Base-by-base conservation (phyloP, 1,140 invertebrate species). In the Drosophila kepulauana region DNA sequence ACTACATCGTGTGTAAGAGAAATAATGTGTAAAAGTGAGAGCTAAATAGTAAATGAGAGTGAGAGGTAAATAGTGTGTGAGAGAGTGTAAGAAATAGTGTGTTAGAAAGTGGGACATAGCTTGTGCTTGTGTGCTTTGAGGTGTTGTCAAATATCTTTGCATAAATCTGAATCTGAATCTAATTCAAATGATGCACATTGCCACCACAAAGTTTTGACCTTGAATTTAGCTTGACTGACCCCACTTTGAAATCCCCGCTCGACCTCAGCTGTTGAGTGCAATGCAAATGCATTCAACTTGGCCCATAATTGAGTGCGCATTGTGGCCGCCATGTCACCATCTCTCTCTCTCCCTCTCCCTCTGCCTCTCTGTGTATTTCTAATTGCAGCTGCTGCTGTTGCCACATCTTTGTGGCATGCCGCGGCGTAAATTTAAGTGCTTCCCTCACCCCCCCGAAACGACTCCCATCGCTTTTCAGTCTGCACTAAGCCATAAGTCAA, bases 231-330 rank as follows among this genome's bases (percentile, higher is more conserved):
- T 41, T 35, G 35, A 35, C 28, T 13, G n/a, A 6, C 30, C 25
- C 6, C 28, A 15, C 13, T 30, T 25, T 52, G 20, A 3, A 2
- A 3, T n/a, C 15, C 15, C 49, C 25, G 6, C 11, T 15, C 2
- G 0, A 35, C 8, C 1, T 20, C n/a, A 33, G 1, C 5, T 41
- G 20, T 57, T 20, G n/a, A 20, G 41, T 41, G 38, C 41, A 43
- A 7, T 43, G 41, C 11, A 15, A 4, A 1, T 54, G 52, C 30
- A 56, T 56, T 56, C 15, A 56, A 7, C 57, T 62, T 63, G 51
- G 6, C 5, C 45, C 66, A 70, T 69, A 69, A 75, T 75, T 69
- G 51, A 69, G 65, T 70, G 66, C 58, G 54, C 41, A 63, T 75
- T 75, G 49, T 63, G 51, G 57, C 49, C 49, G 11, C 30, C 49